A percentile compares a stretch with the other conserved stretches of the same genome.
Evolutionary conservation across 2,888 invertebrate genomes (phyloP).

Genomic region (Agonopterix subpropinquella): DNA sequence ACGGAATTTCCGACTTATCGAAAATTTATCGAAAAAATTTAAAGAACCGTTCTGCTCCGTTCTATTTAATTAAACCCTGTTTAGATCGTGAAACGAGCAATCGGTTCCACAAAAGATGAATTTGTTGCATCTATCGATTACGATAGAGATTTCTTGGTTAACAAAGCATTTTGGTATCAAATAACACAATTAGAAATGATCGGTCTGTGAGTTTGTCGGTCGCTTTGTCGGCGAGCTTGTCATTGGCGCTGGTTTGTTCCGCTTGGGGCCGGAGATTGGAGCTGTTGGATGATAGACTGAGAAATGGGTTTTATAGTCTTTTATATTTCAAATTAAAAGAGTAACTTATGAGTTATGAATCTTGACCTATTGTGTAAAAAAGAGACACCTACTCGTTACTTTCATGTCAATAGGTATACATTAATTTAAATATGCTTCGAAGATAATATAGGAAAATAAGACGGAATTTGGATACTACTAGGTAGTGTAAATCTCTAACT

Average conservation of each 20-base stretch:
- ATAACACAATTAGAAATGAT: slow-evolving; percentile 74
- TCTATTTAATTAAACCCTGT: slow-evolving; percentile 43
- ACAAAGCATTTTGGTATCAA: slow-evolving; percentile 73
- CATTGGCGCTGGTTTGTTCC: slow-evolving; percentile 41
- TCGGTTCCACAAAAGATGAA: slow-evolving; percentile 58
- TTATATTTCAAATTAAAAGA: too few relatives aligned
- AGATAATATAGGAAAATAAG: too few relatives aligned
- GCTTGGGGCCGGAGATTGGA: slow-evolving; percentile 18
- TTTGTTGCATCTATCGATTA: slow-evolving; percentile 59
- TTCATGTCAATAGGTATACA: too few relatives aligned
- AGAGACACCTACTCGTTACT: too few relatives aligned
- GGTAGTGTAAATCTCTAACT: too few relatives aligned
- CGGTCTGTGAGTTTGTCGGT: slow-evolving; percentile 49
- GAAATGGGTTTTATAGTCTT: too few relatives aligned
- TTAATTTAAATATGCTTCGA: too few relatives aligned
- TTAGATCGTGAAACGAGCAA: slow-evolving; percentile 36
- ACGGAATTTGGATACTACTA: too few relatives aligned
- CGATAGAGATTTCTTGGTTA: slow-evolving; percentile 63
- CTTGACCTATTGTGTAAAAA: too few relatives aligned
- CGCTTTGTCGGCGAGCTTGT: slow-evolving; percentile 66
- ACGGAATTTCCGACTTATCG: slow-evolving; percentile 10
- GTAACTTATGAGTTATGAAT: too few relatives aligned
- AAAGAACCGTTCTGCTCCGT: slow-evolving; percentile 35
- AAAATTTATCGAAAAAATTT: slow-evolving; percentile 19
- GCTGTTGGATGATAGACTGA: neutral